Conservation (phyloP, 2,113 vertebrate species). For the Alligator mississippiensis region DNA sequence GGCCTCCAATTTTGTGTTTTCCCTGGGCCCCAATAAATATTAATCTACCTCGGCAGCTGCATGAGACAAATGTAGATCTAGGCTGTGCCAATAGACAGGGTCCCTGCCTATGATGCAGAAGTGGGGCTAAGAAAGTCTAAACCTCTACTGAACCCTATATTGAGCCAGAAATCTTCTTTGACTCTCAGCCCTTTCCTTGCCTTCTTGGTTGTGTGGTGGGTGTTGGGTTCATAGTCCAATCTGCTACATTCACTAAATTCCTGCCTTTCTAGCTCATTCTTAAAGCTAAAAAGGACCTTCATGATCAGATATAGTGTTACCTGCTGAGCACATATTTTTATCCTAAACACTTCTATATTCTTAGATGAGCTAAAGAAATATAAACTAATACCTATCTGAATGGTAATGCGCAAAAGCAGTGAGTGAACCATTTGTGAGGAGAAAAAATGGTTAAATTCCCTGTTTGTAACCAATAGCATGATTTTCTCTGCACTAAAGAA, state of each 20-base stretch:
- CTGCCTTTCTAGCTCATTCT: background rate
- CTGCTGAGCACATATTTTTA: background rate
- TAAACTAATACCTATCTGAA: conserved; percentile 3
- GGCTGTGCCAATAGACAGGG: no score
- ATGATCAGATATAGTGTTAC: background rate
- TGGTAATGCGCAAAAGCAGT: background rate
- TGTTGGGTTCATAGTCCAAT: accelerated
- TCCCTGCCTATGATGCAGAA: no score
- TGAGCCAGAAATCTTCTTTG: background rate
- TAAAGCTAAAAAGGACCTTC: background rate
- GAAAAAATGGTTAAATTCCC: background rate
- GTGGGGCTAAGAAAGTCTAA: no score
- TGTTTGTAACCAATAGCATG: background rate
- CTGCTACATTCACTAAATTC: background rate
- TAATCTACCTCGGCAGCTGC: no score
- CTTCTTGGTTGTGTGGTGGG: accelerated
- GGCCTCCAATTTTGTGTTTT: no score
- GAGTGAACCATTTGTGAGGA: background rate
- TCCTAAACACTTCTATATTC: background rate
- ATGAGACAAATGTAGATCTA: no score
- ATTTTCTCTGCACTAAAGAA: background rate
- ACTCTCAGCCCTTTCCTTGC: background rate
- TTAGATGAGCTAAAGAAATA: background rate
- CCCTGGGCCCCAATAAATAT: no score
- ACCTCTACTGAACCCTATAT: no score